Evolutionary conservation across 2,797 vertebrate genomes (phyloP).

Genomic region (Typhlichthys eigenmanni): DNA sequence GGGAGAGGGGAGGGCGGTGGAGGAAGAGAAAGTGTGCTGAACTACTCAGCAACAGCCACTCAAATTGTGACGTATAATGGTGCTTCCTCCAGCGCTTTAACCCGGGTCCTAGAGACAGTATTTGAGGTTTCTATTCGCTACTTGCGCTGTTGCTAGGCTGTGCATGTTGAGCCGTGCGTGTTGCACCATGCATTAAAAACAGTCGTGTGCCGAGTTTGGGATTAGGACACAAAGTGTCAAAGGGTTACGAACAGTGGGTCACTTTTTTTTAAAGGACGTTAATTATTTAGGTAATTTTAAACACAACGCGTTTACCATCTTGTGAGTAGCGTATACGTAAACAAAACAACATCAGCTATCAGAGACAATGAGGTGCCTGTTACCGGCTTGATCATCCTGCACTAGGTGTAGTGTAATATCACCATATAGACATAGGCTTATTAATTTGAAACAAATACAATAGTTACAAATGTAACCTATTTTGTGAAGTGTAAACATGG

Average conservation of each 20-base stretch:
- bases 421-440: slow-evolving; percentile 18
- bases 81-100: slow-evolving; percentile 81
- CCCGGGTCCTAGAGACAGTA: slow-evolving; percentile 85
- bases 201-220: slow-evolving; percentile 66
- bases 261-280: too few relatives aligned
- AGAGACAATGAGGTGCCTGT: slow-evolving; percentile 5
- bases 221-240: slow-evolving; percentile 44
- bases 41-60: slow-evolving; percentile 86
- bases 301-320: too few relatives aligned
- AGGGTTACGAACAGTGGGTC: too few relatives aligned
- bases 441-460: slow-evolving; percentile 11
- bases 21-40: slow-evolving; percentile 72
- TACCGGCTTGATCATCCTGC: slow-evolving; percentile 12
- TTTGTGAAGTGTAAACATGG: slow-evolving; percentile 9
- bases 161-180: slow-evolving; percentile 67
- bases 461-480: too few relatives aligned
- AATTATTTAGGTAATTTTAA: too few relatives aligned
- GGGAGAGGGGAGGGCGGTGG: slow-evolving; percentile 48
- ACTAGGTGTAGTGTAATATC: slow-evolving; percentile 28
- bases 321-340: background rate
- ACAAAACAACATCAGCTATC: slow-evolving; percentile 3
- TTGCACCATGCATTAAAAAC: slow-evolving; percentile 62
- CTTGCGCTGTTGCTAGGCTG: slow-evolving; percentile 86
- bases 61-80: slow-evolving; percentile 79
- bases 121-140: slow-evolving; percentile 84